These are phyloP conservation scores for Rhynchopsitta pachyrhyncha DNA, from an alignment of 2,113 vertebrate genomes.

Conservation along the genomic window DNA sequence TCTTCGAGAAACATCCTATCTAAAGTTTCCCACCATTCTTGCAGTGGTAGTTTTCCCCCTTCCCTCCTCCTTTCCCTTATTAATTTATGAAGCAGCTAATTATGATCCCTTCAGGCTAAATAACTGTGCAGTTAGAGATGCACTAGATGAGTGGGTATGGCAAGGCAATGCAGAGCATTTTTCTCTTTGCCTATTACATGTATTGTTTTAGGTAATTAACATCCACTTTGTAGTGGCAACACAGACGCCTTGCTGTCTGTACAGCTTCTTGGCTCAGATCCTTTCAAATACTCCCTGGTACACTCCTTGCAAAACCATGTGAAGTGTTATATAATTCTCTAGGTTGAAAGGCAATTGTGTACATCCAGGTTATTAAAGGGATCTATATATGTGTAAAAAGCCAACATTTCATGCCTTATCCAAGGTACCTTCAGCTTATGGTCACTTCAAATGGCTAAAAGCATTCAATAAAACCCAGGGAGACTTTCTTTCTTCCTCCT, in stretches of 20 bases:
- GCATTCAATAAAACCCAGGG: background rate
- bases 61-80: conserved; percentile 74
- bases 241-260: conserved; percentile 86
- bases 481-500: background rate
- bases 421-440: background rate
- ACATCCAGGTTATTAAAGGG: conserved; percentile 64
- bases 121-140: conserved; percentile 82
- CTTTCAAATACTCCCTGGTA: conserved; percentile 75
- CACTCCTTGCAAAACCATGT: conserved; percentile 79
- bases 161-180: conserved; percentile 74
- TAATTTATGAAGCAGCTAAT: conserved; percentile 83
- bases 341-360: conserved; percentile 70
- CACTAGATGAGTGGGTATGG: conserved; percentile 73
- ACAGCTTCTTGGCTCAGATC: conserved; percentile 81
- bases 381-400: background rate
- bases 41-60: conserved; percentile 63
- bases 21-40: conserved; percentile 79
- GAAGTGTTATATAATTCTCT: conserved; percentile 79
- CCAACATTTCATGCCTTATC: background rate
- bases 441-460: background rate
- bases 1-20: conserved; percentile 79
- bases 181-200: conserved; percentile 80
- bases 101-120: conserved; percentile 79
- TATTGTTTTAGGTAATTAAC: conserved; percentile 90
- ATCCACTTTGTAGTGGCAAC: conserved; percentile 87